These are phyloP conservation scores for Drosophila repletoides DNA, from an alignment of 1,140 invertebrate species.

Conservation along the genomic window DNA sequence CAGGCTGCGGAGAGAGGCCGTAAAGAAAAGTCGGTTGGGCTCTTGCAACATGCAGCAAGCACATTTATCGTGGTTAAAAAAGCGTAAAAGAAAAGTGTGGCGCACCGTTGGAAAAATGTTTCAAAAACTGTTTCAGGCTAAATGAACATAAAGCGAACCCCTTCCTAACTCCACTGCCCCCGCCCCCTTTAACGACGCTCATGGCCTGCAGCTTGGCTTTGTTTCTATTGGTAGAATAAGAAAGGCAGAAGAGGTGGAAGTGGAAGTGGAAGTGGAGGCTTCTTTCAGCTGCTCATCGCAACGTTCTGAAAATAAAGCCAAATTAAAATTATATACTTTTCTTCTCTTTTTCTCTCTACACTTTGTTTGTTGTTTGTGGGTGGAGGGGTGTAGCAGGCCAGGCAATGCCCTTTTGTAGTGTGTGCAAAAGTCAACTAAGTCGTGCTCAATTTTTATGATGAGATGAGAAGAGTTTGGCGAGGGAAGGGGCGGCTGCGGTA, in stretches of 20 bases:
- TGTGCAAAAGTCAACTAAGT: conserved; percentile 78
- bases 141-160: conserved; percentile 72
- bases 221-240: conserved; percentile 31
- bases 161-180: neutral
- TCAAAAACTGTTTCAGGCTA: conserved; percentile 79
- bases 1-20: too few relatives aligned
- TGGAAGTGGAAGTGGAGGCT: neutral
- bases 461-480: conserved; percentile 34
- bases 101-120: conserved; percentile 73
- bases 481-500: conserved; percentile 25
- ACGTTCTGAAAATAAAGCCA: conserved; percentile 76
- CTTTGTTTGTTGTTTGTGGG: conserved; percentile 1
- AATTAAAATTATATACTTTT: conserved; percentile 76
- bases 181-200: neutral
- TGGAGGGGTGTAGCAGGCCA: neutral
- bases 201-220: conserved; percentile 56
- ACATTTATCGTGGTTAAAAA: conserved; percentile 80
- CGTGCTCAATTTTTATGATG: conserved; percentile 78
- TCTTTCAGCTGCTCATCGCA: conserved; percentile 46
- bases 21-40: conserved; percentile 34
- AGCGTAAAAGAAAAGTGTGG: conserved; percentile 80
- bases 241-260: neutral
- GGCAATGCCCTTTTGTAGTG: conserved; percentile 64
- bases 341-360: neutral
- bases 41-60: conserved; percentile 76